A percentile compares a stretch with the other conserved stretches of the same genome.
Evolutionary conservation across 2,888 invertebrate genomes (phyloP).

Genomic region (Erannis defoliaria): DNA sequence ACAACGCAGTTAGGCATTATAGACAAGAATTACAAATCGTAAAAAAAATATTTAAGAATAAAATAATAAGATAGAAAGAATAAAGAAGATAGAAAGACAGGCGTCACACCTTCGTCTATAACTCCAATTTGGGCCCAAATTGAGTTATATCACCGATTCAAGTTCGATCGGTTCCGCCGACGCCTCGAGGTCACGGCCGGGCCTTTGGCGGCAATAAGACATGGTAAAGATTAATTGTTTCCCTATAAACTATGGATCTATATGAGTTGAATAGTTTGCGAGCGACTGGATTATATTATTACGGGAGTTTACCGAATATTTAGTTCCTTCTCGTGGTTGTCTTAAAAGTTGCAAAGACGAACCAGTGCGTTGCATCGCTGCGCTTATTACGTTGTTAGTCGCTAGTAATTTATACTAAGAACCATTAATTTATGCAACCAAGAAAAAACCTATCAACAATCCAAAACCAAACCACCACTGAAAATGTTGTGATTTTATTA

Average conservation of each 20-base stretch:
- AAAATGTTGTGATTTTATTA: no score
- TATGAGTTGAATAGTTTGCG: slow-evolving; percentile 10
- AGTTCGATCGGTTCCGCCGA: slow-evolving; percentile 25
- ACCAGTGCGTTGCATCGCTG: no score
- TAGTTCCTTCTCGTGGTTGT: neutral
- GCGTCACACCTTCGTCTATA: neutral
- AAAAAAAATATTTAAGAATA: no score
- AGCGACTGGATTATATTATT: neutral
- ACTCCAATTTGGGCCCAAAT: slow-evolving; percentile 17
- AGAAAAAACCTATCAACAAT: no score
- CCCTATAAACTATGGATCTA: slow-evolving; percentile 28
- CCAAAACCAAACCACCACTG: no score
- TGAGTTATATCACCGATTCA: slow-evolving; percentile 25
- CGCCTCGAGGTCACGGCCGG: slow-evolving; percentile 25
- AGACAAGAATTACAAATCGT: no score
- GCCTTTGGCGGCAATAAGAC: slow-evolving; percentile 27
- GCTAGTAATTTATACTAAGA: no score
- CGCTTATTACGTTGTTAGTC: no score
- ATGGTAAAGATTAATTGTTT: slow-evolving; percentile 31
- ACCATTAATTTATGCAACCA: no score
- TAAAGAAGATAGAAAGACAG: no score
- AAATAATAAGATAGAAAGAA: no score
- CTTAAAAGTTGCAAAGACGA: neutral
- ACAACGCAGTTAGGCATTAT: no score
- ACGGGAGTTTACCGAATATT: neutral